Percentiles rank a stretch among this genome's conserved stretches.
Evolutionary conservation across 2,888 invertebrate species (phyloP).

Genomic region (Scaptomyza polygonia): DNA sequence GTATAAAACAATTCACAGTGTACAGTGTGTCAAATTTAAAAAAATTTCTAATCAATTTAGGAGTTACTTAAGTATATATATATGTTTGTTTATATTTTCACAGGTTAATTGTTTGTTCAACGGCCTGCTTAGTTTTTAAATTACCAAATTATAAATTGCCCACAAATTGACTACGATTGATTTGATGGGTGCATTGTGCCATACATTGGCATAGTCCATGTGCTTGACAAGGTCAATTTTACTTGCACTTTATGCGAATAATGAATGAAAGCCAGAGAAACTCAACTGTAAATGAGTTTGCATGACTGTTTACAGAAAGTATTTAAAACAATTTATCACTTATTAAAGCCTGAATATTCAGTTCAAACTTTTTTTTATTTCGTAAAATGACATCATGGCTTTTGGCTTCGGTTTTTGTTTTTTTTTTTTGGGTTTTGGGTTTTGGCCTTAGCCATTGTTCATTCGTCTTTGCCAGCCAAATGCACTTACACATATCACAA

Average conservation of each 20-base stretch:
- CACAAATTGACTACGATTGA: slow-evolving; percentile 5
- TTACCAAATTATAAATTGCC: slow-evolving; percentile 26
- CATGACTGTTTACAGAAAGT: not conserved
- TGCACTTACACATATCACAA: slow-evolving; percentile 65
- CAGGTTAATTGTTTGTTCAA: not conserved
- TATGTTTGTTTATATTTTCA: not conserved
- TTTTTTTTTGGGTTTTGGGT: too few relatives aligned
- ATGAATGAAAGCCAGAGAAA: not conserved
- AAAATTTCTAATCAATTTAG: slow-evolving; percentile 1
- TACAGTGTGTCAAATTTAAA: slow-evolving; percentile 7
- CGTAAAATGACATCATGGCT: slow-evolving; percentile 63
- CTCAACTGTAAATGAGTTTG: not conserved
- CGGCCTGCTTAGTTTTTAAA: slow-evolving; percentile 31
- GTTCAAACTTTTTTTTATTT: too few relatives aligned
- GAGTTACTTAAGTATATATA: slow-evolving; percentile 19
- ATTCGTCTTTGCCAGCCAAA: slow-evolving; percentile 51
- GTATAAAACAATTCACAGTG: slow-evolving; percentile 17
- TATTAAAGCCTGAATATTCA: too few relatives aligned
- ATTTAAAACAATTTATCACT: not conserved
- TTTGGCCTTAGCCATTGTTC: slow-evolving; percentile 29
- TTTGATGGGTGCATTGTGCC: slow-evolving; percentile 28
- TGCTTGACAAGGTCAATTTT: slow-evolving; percentile 29
- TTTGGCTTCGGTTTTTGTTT: slow-evolving; percentile 14
- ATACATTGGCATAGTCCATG: not conserved
- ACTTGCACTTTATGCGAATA: not conserved